Conservation (phyloP, 2,797 vertebrate species). For the Schizopygopsis pylzovi region DNA sequence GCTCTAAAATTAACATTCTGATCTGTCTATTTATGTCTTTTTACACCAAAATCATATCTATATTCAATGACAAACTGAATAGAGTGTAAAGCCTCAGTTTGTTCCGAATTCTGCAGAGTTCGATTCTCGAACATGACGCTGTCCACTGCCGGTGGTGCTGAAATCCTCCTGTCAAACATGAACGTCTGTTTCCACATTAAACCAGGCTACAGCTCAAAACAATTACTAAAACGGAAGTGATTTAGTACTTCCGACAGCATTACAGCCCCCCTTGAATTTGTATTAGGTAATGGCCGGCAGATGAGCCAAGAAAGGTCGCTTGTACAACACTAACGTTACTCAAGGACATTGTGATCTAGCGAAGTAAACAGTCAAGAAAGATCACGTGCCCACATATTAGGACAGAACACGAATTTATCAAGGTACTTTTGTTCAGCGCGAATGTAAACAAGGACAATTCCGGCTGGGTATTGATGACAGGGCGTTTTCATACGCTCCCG, state of each 20-base stretch:
- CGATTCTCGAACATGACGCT: constrained; percentile 42
- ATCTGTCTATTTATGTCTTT: neutral
- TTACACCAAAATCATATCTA: neutral
- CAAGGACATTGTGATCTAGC: constrained; percentile 62
- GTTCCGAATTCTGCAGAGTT: neutral
- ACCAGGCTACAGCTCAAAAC: neutral
- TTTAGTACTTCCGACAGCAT: neutral
- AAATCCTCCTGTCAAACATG: neutral
- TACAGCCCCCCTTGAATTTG: constrained; percentile 41
- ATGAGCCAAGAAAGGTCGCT: constrained; percentile 59
- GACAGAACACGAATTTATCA: constrained; percentile 3
- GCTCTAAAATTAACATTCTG: neutral
- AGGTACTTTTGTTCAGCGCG: neutral
- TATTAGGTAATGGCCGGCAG: neutral
- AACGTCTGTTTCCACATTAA: constrained; percentile 39
- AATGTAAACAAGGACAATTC: constrained; percentile 22
- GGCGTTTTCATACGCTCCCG: constrained; percentile 22
- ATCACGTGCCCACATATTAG: constrained; percentile 60
- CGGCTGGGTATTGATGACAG: constrained; percentile 30
- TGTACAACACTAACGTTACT: constrained; percentile 36
- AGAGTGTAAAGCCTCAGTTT: neutral
- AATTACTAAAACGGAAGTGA: neutral
- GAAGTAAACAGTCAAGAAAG: constrained; percentile 45
- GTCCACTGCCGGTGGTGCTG: constrained; percentile 57
- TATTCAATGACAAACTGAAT: neutral